phyloP scores from a whole-genome alignment of 1,140 invertebrate species.

The Camponotus vicinus region DNA sequence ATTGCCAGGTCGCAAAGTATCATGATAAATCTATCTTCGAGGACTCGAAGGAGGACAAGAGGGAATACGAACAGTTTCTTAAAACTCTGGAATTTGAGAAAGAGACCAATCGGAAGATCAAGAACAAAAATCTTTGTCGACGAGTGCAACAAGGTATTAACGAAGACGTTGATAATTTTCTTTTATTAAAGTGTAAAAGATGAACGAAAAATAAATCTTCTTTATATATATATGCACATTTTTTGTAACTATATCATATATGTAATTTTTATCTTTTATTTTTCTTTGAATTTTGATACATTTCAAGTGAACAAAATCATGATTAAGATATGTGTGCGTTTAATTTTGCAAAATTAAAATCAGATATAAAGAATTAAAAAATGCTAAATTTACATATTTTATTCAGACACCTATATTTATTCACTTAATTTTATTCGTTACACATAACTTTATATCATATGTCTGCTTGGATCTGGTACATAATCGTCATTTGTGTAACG shows the following conservation, averaged over 20 bases:
- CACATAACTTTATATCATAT: background rate
- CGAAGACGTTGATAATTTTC: background rate
- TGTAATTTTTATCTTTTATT: background rate
- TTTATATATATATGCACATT: background rate
- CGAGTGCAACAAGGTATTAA: constrained; percentile 68
- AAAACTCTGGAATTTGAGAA: constrained; percentile 66
- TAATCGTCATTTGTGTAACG: background rate
- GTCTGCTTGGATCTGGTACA: background rate
- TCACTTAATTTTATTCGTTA: constrained; percentile 3
- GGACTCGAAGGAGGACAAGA: constrained; percentile 44
- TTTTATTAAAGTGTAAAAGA: background rate
- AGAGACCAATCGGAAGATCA: constrained; percentile 69
- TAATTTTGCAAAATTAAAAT: background rate
- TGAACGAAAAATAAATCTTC: background rate
- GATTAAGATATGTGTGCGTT: background rate
- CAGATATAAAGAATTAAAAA: background rate
- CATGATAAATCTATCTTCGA: constrained; percentile 44
- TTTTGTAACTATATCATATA: background rate
- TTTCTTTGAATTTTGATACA: constrained; percentile 3
- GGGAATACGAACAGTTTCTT: constrained; percentile 62
- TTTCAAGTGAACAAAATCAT: background rate
- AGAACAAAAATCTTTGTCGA: constrained; percentile 62
- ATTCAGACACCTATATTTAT: background rate
- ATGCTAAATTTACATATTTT: background rate
- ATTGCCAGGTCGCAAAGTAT: constrained; percentile 19